Evolutionary conservation across 2,888 invertebrate genomes (phyloP).

Genomic region (Taenaris catops): DNA sequence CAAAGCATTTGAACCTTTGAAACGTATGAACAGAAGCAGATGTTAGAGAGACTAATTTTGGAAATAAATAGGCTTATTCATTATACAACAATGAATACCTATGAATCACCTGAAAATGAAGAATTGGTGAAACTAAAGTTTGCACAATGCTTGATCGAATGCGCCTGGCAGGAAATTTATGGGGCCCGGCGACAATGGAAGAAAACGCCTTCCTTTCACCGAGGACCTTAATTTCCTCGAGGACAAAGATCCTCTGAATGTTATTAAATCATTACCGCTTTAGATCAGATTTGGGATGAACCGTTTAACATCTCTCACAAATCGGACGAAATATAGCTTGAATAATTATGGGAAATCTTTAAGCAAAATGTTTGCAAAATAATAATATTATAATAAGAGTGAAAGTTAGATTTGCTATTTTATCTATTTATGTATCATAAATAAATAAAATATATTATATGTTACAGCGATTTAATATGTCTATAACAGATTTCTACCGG

Average conservation of each 20-base stretch:
- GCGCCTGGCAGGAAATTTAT: constrained; percentile 48
- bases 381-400: no score
- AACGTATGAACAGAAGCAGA: no score
- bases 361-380: no score
- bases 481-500: no score
- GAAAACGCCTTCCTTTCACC: constrained; percentile 35
- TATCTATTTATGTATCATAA: no score
- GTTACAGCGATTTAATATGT: no score
- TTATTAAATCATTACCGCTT: constrained; percentile 26
- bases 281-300: constrained; percentile 25
- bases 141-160: constrained; percentile 34
- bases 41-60: constrained; percentile 50
- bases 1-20: no score
- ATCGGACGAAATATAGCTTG: no score
- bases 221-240: constrained; percentile 56
- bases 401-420: no score
- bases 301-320: not conserved
- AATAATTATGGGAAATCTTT: no score
- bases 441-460: no score
- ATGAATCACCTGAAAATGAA: constrained; percentile 53
- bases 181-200: constrained; percentile 37
- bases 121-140: constrained; percentile 39
- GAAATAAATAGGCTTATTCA: constrained; percentile 44
- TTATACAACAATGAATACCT: constrained; percentile 56
- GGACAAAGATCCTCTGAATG: constrained; percentile 16